These are phyloP conservation scores for Drosophila parvula DNA, from an alignment of 1,140 invertebrate species.

Conservation along the genomic window DNA sequence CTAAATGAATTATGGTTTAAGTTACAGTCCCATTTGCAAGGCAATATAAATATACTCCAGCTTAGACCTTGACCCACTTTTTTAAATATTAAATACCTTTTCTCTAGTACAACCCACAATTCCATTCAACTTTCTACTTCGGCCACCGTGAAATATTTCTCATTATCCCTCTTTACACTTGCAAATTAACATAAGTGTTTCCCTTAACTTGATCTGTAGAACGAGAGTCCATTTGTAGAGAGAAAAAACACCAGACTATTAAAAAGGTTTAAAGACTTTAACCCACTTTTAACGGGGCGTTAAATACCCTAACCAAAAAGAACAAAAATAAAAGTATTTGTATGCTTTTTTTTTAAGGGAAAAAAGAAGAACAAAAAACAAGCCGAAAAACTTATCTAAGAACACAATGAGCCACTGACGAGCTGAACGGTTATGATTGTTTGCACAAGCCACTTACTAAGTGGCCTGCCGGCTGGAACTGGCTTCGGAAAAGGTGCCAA, in stretches of 20 bases:
- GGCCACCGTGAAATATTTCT: background rate
- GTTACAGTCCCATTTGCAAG: too few species aligned
- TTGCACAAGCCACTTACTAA: constrained; percentile 45
- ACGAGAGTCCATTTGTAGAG: constrained; percentile 10
- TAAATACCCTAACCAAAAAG: constrained; percentile 20
- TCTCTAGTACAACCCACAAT: too few species aligned
- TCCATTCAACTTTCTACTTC: background rate
- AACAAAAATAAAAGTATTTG: constrained; percentile 27
- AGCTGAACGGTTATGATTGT: constrained; percentile 52
- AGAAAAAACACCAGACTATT: constrained; percentile 7
- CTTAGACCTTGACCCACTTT: background rate
- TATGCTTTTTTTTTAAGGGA: background rate
- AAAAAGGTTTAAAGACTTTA: constrained; percentile 46
- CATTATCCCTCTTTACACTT: background rate
- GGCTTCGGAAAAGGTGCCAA: constrained; percentile 31
- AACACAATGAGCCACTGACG: constrained; percentile 47
- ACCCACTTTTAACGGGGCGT: constrained; percentile 48
- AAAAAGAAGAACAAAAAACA: background rate
- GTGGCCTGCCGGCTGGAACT: constrained; percentile 36
- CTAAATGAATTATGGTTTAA: background rate
- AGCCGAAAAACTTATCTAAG: constrained; percentile 32
- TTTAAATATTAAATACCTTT: background rate
- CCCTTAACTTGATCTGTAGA: constrained; percentile 3
- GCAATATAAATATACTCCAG: background rate
- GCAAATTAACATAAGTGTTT: constrained; percentile 6